Conservation (phyloP, 2,888 invertebrate species). For the Encarsia formosa region DNA sequence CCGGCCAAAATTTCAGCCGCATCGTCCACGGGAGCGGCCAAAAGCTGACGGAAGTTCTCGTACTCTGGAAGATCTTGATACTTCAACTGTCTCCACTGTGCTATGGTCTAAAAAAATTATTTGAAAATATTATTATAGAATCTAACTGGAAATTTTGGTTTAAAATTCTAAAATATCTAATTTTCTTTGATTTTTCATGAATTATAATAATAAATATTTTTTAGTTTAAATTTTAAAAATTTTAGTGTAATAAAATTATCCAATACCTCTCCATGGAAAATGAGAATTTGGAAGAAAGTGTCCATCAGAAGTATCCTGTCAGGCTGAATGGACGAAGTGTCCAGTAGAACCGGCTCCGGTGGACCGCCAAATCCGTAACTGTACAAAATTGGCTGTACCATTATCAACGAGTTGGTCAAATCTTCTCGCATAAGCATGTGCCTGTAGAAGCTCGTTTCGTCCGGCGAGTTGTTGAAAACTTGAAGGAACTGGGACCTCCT, state of each 20-base stretch:
- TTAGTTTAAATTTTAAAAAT: no score
- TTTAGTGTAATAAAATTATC: no score
- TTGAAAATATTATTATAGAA: constrained; percentile 1
- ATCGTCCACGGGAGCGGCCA: constrained; percentile 95
- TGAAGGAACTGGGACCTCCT: constrained; percentile 97
- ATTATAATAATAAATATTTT: background rate
- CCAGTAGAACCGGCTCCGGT: constrained; percentile 94
- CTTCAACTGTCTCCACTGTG: constrained; percentile 91
- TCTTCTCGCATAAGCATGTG: constrained; percentile 98
- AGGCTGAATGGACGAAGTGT: constrained; percentile 95
- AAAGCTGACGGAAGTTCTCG: constrained; percentile 92
- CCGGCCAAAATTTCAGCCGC: constrained; percentile 94
- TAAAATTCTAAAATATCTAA: no score
- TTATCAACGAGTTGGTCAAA: constrained; percentile 93
- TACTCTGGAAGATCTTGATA: constrained; percentile 98
- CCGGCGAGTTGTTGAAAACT: constrained; percentile 99
- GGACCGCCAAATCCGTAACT: constrained; percentile 98
- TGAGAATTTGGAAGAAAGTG: constrained; percentile 99
- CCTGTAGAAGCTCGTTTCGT: constrained; percentile 98
- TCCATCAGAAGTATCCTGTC: constrained; percentile 98
- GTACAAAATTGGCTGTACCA: constrained; percentile 99
- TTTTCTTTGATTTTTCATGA: constrained; percentile 1
- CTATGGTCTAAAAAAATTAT: constrained; percentile 72
- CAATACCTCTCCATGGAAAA: constrained; percentile 99
- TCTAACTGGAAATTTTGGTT: background rate